phyloP scores from a whole-genome alignment of 2,797 vertebrate species.

The Bovichtus variegatus region DNA sequence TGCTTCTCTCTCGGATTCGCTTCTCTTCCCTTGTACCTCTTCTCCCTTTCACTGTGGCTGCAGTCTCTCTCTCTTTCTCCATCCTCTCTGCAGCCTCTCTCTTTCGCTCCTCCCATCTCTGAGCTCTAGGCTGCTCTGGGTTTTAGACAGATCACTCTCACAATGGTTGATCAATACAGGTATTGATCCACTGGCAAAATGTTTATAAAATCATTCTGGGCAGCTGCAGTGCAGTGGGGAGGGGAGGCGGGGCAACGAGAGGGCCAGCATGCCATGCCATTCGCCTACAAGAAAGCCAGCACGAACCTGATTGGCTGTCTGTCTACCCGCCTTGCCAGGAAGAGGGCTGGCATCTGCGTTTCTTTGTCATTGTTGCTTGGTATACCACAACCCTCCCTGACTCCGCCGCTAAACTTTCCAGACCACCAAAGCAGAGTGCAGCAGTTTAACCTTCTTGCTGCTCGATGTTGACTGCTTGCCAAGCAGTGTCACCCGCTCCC shows the following conservation, averaged over 20 bases:
- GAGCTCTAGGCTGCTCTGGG: conserved; percentile 89
- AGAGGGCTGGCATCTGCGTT: conserved; percentile 73
- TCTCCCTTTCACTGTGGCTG: conserved; percentile 86
- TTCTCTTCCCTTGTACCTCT: conserved; percentile 83
- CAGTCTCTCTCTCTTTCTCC: conserved; percentile 87
- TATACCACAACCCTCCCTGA: conserved; percentile 57
- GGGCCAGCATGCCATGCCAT: conserved; percentile 84
- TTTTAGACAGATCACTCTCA: conserved; percentile 96
- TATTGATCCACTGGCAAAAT: conserved; percentile 99
- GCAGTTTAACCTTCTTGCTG: conserved; percentile 68
- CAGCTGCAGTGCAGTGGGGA: conserved; percentile 79
- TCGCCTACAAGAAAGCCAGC: conserved; percentile 78
- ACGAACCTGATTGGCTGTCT: conserved; percentile 81
- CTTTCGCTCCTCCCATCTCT: conserved; percentile 89
- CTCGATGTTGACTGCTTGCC: conserved; percentile 69
- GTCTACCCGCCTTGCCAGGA: conserved; percentile 81
- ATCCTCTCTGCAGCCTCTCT: conserved; percentile 86
- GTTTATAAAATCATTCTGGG: conserved; percentile 99
- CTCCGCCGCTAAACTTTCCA: conserved; percentile 68
- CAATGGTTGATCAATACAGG: conserved; percentile 99
- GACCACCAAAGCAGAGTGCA: conserved; percentile 61
- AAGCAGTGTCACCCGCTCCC: conserved; percentile 58
- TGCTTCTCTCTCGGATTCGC: conserved; percentile 78
- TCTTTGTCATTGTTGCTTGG: conserved; percentile 68
- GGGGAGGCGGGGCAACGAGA: conserved; percentile 76